A percentile compares a stretch with the other conserved stretches of the same genome.
Conservation (phyloP, 2,113 vertebrate species). For the Xiphophorus hellerii region DNA sequence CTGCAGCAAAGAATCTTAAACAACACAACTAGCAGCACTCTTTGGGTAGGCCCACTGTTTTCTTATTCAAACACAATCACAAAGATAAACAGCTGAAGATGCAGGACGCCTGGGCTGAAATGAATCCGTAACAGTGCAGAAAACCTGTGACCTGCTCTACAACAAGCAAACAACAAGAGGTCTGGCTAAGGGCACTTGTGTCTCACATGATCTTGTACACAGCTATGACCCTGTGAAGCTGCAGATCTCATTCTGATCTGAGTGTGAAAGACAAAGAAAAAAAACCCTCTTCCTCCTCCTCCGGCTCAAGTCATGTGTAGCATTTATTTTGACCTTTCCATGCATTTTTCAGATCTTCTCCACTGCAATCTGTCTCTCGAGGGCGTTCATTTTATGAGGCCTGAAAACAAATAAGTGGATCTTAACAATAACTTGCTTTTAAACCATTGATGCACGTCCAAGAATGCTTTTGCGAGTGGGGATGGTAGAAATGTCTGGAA, state of each 20-base stretch:
- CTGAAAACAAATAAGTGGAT: conserved; percentile 23
- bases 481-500: conserved; percentile 8
- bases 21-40: conserved; percentile 22
- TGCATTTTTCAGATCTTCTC: conserved; percentile 16
- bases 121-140: neutral
- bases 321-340: conserved; percentile 59
- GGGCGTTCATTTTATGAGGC: conserved; percentile 48
- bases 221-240: neutral
- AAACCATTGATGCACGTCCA: neutral
- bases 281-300: conserved; percentile 5
- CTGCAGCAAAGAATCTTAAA: conserved; percentile 22
- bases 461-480: conserved; percentile 9
- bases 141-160: conserved; percentile 21
- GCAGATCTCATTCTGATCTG: conserved; percentile 27
- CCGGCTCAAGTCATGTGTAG: conserved; percentile 25
- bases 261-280: conserved; percentile 9
- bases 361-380: conserved; percentile 38
- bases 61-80: conserved; percentile 44
- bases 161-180: conserved; percentile 18
- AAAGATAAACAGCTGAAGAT: conserved; percentile 40
- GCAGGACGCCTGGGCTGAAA: conserved; percentile 27
- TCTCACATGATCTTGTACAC: no score
- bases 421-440: neutral
- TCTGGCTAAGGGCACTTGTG: no score
- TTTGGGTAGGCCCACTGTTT: neutral